Base-by-base conservation (phyloP, 2,113 vertebrate genomes). In the Danionella cerebrum region DNA sequence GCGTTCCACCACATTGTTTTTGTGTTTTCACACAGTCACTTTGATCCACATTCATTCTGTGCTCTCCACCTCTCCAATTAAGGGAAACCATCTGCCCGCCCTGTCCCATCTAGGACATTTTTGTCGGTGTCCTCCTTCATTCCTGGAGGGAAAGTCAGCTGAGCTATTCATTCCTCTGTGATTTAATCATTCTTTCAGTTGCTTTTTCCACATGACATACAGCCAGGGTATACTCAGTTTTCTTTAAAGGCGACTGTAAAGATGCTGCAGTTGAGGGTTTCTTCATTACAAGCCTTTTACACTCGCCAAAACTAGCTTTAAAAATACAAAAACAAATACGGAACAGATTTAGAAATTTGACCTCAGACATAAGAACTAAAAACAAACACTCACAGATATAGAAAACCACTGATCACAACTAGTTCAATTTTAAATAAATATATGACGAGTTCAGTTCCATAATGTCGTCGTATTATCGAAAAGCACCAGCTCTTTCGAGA, bases 11-110 rank as follows among this genome's bases (percentile, higher is more conserved):
- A 72, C 50, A 65, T 77, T 68, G n/a, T 65, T 13, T 68, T 12
- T 68, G 69, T 78, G 66, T 59, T 65, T 48, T 54, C 35, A 39
- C 21, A 58, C 51, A 42, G 41, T 66, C 35, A 54, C 71, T 62
- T 52, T 75, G 67, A 68, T 72, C 63, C 75, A 76, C 82, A 83
- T 86, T 75, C 85, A 82, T 84, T 80, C 78, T 82, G 84, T 85
- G 78, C 79, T 78, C 82, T 80, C 79, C 84, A 86, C 83, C 73
- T 81, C 59, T 85, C 82, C 71, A 59, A 73, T 79, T 60, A 24
- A 31, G 35, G 33, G 3, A 29, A 29, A 31, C 5, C 14, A 24
- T 22, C 21, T 50, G 10, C 42, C 18, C 27, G 38, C 36, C n/a
- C 33, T 57, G 19, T 33, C 25, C 16, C 16, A 31, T 38, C 12